phyloP scores from a whole-genome alignment of 2,113 vertebrate genomes.

The Abramis brama region DNA sequence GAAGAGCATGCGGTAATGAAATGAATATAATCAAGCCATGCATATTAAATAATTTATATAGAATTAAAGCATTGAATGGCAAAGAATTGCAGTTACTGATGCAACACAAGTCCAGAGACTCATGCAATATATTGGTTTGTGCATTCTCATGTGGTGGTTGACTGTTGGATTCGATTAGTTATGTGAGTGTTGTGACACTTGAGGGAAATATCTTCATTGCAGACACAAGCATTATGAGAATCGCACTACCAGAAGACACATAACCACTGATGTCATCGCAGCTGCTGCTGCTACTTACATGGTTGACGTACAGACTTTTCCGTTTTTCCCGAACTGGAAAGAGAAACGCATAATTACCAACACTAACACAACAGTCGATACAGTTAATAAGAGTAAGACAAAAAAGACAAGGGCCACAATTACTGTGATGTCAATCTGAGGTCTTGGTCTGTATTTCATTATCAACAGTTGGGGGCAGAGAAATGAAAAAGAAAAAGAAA shows the following conservation, averaged over 20 bases:
- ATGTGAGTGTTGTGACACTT: neutral
- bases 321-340: constrained; percentile 78
- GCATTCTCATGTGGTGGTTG: neutral
- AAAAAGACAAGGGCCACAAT: neutral
- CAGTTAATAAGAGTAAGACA: neutral
- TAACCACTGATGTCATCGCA: neutral
- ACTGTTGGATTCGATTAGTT: neutral
- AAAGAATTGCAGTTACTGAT: neutral
- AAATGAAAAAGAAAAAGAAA: neutral
- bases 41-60: neutral
- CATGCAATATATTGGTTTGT: neutral
- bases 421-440: neutral
- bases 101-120: neutral
- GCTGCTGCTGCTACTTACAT: constrained; percentile 70
- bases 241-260: neutral
- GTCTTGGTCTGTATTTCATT: neutral
- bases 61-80: neutral
- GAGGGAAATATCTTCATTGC: neutral
- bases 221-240: constrained; percentile 11
- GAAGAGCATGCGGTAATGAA: neutral
- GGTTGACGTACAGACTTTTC: constrained; percentile 81
- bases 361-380: neutral
- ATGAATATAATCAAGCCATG: neutral
- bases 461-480: neutral
- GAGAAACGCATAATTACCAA: constrained; percentile 23